phyloP scores from a whole-genome alignment of 2,797 vertebrate species.

The Gymnothorax javanicus region DNA sequence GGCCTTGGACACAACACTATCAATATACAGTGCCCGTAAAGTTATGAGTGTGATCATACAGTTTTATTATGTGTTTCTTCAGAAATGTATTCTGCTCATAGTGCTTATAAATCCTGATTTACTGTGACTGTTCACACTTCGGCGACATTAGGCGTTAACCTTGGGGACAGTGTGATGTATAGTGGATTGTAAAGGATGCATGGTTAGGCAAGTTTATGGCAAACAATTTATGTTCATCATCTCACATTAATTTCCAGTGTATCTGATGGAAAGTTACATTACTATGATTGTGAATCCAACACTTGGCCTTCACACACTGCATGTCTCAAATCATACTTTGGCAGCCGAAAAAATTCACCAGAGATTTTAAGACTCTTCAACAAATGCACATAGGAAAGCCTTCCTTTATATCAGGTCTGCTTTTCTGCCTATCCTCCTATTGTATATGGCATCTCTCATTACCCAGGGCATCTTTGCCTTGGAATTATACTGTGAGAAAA shows the following conservation, averaged over 20 bases:
- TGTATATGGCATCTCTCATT: neutral
- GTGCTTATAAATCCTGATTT: neutral
- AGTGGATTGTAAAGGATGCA: neutral
- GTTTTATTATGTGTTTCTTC: neutral
- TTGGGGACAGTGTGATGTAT: neutral
- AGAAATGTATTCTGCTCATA: neutral
- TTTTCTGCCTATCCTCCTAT: neutral
- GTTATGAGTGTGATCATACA: neutral
- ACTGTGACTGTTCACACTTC: neutral
- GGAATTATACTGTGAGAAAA: neutral
- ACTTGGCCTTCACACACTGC: conserved; percentile 13
- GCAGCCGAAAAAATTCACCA: too few relatives aligned
- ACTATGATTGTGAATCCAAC: neutral
- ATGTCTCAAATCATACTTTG: neutral
- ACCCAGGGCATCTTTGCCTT: neutral
- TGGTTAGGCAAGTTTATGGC: neutral
- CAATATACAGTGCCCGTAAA: neutral
- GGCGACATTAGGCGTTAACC: neutral
- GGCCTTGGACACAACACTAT: neutral
- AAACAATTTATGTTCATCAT: conserved; percentile 33
- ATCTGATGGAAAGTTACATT: neutral
- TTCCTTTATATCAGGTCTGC: neutral
- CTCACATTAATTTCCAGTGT: conserved; percentile 24
- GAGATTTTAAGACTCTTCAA: neutral
- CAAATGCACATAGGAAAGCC: neutral